A percentile compares a stretch with the other conserved stretches of the same genome.
Evolutionary conservation across 1,140 invertebrate species (phyloP).

Genomic region (Orius laevigatus): DNA sequence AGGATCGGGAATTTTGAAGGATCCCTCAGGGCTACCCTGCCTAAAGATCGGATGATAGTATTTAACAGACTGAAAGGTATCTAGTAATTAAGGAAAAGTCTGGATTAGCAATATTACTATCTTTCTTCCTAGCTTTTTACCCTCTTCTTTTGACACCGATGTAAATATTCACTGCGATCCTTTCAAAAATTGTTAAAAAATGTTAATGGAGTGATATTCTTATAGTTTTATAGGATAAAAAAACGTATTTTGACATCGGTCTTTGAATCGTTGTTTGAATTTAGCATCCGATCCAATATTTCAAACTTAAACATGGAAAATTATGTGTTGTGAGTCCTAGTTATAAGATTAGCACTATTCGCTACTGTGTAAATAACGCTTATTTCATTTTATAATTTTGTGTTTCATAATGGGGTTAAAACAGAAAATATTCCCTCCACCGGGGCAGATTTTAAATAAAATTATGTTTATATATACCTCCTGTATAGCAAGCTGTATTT

Average conservation of each 20-base stretch:
- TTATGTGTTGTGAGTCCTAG: constrained; percentile 10
- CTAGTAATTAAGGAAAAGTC: constrained; percentile 2
- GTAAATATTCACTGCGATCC: neutral
- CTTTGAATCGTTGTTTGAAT: constrained; percentile 5
- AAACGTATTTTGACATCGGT: constrained; percentile 3
- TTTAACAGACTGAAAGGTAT: neutral
- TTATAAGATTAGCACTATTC: constrained; percentile 2
- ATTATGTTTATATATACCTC: constrained; percentile 10
- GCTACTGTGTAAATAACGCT: neutral
- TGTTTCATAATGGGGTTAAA: neutral
- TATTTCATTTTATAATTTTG: constrained; percentile 1
- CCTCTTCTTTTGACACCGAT: neutral
- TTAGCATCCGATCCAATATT: constrained; percentile 11
- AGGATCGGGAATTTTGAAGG: too few species aligned
- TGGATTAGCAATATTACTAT: neutral
- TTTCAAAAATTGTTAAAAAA: neutral
- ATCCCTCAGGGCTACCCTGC: neutral
- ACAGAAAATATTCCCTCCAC: neutral
- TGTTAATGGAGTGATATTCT: constrained; percentile 9
- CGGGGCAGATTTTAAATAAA: neutral
- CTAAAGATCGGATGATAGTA: neutral
- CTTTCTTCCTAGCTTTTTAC: too few species aligned
- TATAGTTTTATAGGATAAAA: constrained; percentile 11
- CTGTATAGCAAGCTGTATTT: constrained; percentile 11
- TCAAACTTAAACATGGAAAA: constrained; percentile 5